phyloP scores from a whole-genome alignment of 1,140 invertebrate species.

The Nephotettix cincticeps region DNA sequence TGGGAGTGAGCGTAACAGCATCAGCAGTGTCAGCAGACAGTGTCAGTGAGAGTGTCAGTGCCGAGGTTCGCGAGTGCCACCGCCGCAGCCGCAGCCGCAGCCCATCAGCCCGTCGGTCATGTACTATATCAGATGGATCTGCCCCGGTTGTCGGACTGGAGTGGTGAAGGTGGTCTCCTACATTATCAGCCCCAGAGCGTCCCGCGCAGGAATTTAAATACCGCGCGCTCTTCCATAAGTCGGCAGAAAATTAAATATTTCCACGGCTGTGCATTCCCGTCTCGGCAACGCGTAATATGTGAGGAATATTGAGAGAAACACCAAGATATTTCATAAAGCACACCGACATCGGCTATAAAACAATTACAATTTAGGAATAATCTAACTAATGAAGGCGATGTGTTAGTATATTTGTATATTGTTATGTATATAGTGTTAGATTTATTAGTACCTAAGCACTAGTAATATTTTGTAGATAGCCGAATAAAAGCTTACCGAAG shows the following conservation, averaged over 20 bases:
- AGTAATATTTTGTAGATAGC: slow-evolving; percentile 14
- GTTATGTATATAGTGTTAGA: slow-evolving; percentile 9
- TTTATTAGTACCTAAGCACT: not conserved
- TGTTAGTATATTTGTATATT: not conserved
- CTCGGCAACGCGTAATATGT: slow-evolving; percentile 2
- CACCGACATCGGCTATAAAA: no score
- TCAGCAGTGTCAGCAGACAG: no score
- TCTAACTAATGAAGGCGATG: not conserved
- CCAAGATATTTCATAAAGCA: slow-evolving; percentile 15
- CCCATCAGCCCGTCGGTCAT: not conserved
- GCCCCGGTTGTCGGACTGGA: not conserved
- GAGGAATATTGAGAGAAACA: slow-evolving; percentile 17
- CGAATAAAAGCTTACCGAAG: not conserved
- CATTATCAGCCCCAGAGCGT: slow-evolving; percentile 1
- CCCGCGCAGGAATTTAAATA: slow-evolving; percentile 15
- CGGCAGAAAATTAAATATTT: slow-evolving; percentile 21
- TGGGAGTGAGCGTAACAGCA: no score
- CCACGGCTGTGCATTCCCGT: not conserved
- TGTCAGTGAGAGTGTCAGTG: no score
- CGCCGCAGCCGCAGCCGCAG: no score
- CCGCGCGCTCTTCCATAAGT: slow-evolving; percentile 15
- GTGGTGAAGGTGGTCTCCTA: slow-evolving; percentile 5
- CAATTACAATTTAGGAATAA: no score
- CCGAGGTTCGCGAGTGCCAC: no score
- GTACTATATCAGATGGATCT: not conserved